Base-by-base conservation (phyloP, 2,888 invertebrate genomes). In the Athalia cordata region DNA sequence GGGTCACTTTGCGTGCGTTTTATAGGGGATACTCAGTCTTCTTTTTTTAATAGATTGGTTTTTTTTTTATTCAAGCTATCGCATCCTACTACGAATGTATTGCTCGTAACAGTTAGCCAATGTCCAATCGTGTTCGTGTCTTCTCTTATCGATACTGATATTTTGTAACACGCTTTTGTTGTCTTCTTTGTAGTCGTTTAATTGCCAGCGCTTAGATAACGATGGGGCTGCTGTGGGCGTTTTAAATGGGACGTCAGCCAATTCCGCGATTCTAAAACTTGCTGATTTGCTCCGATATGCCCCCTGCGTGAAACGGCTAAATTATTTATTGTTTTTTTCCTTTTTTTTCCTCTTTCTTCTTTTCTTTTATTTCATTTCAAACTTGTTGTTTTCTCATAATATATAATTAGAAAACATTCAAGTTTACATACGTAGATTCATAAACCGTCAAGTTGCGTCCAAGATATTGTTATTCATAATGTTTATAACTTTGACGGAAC, bases 111-210 rank as follows among this genome's bases (percentile, higher is more conserved):
- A 29, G 67, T n/a, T 50, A 67, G 7, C 72, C 72, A 72, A 72
- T 72, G 72, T 59, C 72, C 57, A 72, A 59, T 59, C n/a, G 45
- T 13, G 6, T 47, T 13, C n/a, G 29, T 52, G 47, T 59, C 59
- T 59, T 45, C 72, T 72, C 45, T 72, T 72, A 72, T 72, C 72
- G 47, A 47, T 72, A 72, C 47, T 72, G 59, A 72, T 72, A 72
- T 72, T 72, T 72, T 72, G 72, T 72, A 72, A 72, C 59, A 72
- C 57, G 52, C 45, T 47, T 59, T 72, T 72, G 72, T 72, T 72
- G 59, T 72, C 59, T 47, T 72, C 47, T 45, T 72, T 59, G 57
- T 57, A 57, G 45, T 13, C 29, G 4, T 72, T 47, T 9, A 29
- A 67, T 50, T 59, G 72, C 47, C 4, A 72, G 47, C 8, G 47